These are phyloP conservation scores for Enteromius afrohamiltoni DNA, from an alignment of 2,797 vertebrate genomes.

Conservation along the genomic window DNA sequence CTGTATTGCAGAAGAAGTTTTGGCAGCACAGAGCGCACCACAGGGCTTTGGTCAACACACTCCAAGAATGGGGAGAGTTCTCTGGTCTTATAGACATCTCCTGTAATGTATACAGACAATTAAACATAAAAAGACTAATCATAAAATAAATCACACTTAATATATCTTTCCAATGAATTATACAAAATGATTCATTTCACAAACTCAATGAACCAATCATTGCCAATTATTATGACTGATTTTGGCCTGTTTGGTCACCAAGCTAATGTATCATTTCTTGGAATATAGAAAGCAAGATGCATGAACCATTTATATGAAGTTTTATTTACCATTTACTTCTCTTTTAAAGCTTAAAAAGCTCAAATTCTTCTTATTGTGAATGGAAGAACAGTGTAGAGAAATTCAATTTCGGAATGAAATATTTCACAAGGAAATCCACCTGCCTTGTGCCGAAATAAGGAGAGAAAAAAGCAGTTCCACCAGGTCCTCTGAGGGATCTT, in stretches of 20 bases:
- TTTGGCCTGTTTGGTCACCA: background rate
- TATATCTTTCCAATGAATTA: background rate
- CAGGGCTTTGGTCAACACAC: conserved; percentile 78
- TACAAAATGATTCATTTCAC: background rate
- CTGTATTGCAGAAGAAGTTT: conserved; percentile 81
- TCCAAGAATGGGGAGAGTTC: conserved; percentile 78
- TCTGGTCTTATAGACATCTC: conserved; percentile 74
- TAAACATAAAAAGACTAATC: background rate
- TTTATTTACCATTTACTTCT: background rate
- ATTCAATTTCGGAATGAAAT: background rate
- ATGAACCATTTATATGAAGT: background rate
- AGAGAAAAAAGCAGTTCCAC: conserved; percentile 80
- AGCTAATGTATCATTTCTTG: background rate
- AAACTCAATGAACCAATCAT: background rate
- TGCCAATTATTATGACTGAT: background rate
- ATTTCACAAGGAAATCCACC: conserved; percentile 24
- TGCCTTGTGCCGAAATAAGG: conserved; percentile 73
- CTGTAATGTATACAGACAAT: conserved; percentile 58
- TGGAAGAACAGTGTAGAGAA: background rate
- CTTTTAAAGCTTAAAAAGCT: background rate
- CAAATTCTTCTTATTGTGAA: background rate
- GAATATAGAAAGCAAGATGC: background rate
- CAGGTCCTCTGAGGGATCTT: conserved; percentile 65
- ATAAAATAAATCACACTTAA: background rate
- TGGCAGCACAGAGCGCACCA: conserved; percentile 78